Base-by-base conservation (phyloP, 1,140 invertebrate species). In the Drosophila kurseongensis region DNA sequence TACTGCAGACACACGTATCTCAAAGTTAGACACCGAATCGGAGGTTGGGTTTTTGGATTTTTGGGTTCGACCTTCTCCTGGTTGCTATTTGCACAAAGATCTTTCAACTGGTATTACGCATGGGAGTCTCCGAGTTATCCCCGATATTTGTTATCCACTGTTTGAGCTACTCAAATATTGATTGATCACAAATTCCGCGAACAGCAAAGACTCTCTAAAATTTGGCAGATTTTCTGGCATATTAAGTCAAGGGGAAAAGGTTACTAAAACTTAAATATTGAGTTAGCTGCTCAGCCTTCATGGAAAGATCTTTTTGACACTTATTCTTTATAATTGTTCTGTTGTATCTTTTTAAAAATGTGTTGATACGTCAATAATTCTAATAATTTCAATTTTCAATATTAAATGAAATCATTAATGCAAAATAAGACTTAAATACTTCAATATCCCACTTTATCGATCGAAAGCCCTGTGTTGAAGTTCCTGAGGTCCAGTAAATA, bases 21-120 rank as follows among this genome's bases (percentile, higher is more conserved):
- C 38, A 63, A 47, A 80, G 73, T 63, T 57, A 79, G 58, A 62
- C 27, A 66, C 32, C 10, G 23, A 14, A n/a, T 9, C 14, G 14
- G 48, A 27, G 40, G 61, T 32, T 40, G 40, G 10, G 5, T 7
- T 27, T 23, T 10, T 32, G 29, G 29, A 32, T 14, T 16, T 42
- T 23, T 13, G 57, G 12, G 8, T 69, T 35, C 60, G 80, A 60
- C 80, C 74, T 81, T 75, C 57, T 63, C 38, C 36, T 75, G 48
- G 50, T 36, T 42, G 63, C 36, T 72, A 72, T 77, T 78, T 77
- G 73, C 67, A 12, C 38, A 73, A 55, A 74, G 72, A 76, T 72
- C 63, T 58, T 23, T 42, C 54, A 44, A 76, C 82, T 36, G 58
- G 82, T 78, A 62, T 82, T 86, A 86, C 82, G 83, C 83, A 84